Base-by-base conservation (phyloP, 2,113 vertebrate genomes). In the Perccottus glenii region DNA sequence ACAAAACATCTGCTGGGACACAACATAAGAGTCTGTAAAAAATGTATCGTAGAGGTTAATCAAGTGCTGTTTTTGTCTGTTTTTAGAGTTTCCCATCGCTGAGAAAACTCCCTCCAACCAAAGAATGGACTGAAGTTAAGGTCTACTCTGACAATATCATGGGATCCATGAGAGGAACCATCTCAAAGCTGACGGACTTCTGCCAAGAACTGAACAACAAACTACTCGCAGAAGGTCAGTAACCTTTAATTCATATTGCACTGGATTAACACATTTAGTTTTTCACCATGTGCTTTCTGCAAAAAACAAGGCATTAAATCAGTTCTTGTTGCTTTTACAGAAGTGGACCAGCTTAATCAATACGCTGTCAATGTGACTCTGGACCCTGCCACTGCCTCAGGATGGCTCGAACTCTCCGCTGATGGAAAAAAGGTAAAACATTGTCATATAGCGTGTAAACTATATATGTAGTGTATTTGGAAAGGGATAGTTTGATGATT, bases 111-210 rank as follows among this genome's bases (percentile, higher is more conserved):
- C 60, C 75, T 0, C 6, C 75, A 0, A 64, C 72, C 3, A 79
- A 42, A 19, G 68, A 86, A 52, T 90, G 87, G 88, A 73, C 82
- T 1, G 58, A 79, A 11, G 42, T 76, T 11, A 11, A 42, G 2
- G 47, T 79, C 12, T 36, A 75, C 11, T 14, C 80, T 0, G 62
- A 81, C 1, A 40, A 65, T 27, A 71, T 67, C 42, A 9, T 63
- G 33, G 67, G 38, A 15, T 56, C 47, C 0, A 38, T 80, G 69
- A 80, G 82, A 36, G 73, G 38, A 45, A 11, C 53, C 2, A 47
- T 86, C 38, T 35, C 52, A 6, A 65, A 71, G 32, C 58, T 90
- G 60, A 47, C 64, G 19, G n/a, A 61, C 9, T n/a, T 76, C 11
- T 80, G 80, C 52, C 60, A 62, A 0, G 64, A 75, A 38, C 14